Percentiles rank a stretch among this genome's conserved stretches.
phyloP scores from a whole-genome alignment of 2,113 vertebrate genomes.

The Epinephelus cyanopodus region DNA sequence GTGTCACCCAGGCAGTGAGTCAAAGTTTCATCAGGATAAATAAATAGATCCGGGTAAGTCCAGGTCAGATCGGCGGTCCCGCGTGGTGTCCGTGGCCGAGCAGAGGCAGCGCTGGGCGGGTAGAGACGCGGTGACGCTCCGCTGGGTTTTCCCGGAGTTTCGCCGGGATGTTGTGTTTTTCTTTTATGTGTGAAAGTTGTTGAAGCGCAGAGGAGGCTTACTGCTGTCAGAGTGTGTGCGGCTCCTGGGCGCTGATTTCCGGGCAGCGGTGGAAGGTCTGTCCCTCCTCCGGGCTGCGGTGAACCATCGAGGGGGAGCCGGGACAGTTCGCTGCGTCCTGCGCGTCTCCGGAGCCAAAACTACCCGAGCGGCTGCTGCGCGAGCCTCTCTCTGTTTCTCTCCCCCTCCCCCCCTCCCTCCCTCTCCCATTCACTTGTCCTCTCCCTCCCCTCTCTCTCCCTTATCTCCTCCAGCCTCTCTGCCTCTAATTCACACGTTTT shows the following conservation, averaged over 20 bases:
- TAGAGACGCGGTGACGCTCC: slow-evolving; percentile 5
- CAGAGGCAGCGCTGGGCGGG: slow-evolving; percentile 40
- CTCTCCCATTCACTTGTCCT: slow-evolving; percentile 21
- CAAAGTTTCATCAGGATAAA: slow-evolving; percentile 20
- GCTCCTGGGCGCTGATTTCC: slow-evolving; percentile 53
- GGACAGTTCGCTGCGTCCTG: slow-evolving; percentile 72
- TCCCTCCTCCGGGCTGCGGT: slow-evolving; percentile 68
- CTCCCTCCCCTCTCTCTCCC: slow-evolving; percentile 8
- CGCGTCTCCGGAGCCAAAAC: slow-evolving; percentile 72
- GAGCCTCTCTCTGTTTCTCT: slow-evolving; percentile 18
- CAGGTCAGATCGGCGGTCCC: slow-evolving; percentile 17
- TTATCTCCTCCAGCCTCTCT: slow-evolving; percentile 1
- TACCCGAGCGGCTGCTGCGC: slow-evolving; percentile 37
- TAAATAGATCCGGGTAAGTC: slow-evolving; percentile 13
- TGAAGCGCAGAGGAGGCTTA: slow-evolving; percentile 17
- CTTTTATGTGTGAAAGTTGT: slow-evolving; percentile 23
- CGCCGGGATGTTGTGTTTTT: not conserved
- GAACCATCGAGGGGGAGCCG: slow-evolving; percentile 75
- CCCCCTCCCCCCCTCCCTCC: not conserved
- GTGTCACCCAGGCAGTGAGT: not conserved
- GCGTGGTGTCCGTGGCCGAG: slow-evolving; percentile 22
- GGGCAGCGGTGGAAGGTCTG: slow-evolving; percentile 64
- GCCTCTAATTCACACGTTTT: slow-evolving; percentile 27
- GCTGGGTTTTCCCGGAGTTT: slow-evolving; percentile 32
- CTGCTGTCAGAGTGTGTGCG: slow-evolving; percentile 31